phyloP scores from a whole-genome alignment of 2,113 vertebrate genomes.

The Neotoma lepida region DNA sequence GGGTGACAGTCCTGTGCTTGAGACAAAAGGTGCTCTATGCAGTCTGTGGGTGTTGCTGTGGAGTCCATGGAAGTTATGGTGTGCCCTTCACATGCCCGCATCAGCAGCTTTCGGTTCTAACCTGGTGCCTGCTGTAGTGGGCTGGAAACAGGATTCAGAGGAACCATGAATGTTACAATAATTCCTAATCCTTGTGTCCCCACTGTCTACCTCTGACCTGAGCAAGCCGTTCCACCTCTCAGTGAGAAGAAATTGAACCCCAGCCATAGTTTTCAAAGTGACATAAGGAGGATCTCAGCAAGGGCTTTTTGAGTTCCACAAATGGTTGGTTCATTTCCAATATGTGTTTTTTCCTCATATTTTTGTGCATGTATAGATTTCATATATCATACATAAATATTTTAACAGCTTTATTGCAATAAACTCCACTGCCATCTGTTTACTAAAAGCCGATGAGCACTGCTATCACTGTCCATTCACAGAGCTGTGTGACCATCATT shows the following conservation, averaged over 20 bases:
- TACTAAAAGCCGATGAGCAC: not conserved
- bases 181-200: not conserved
- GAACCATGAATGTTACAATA: too few relatives aligned
- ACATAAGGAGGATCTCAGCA: not conserved
- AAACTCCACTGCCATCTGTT: not conserved
- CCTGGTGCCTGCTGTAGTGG: not conserved
- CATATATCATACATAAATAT: not conserved
- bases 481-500: not conserved
- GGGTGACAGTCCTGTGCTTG: too few relatives aligned
- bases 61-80: rapidly evolving
- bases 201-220: not conserved
- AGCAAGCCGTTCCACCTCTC: not conserved
- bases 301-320: not conserved
- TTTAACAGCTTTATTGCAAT: constrained; percentile 34
- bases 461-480: not conserved
- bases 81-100: not conserved
- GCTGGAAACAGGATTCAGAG: not conserved
- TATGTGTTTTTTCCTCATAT: not conserved
- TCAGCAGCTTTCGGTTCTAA: not conserved
- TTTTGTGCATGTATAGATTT: not conserved
- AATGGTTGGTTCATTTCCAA: not conserved
- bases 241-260: not conserved
- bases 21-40: not conserved
- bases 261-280: not conserved
- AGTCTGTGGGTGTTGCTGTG: rapidly evolving